These are phyloP conservation scores for Coptotermes formosanus DNA, from an alignment of 1,140 invertebrate species.

Conservation along the genomic window DNA sequence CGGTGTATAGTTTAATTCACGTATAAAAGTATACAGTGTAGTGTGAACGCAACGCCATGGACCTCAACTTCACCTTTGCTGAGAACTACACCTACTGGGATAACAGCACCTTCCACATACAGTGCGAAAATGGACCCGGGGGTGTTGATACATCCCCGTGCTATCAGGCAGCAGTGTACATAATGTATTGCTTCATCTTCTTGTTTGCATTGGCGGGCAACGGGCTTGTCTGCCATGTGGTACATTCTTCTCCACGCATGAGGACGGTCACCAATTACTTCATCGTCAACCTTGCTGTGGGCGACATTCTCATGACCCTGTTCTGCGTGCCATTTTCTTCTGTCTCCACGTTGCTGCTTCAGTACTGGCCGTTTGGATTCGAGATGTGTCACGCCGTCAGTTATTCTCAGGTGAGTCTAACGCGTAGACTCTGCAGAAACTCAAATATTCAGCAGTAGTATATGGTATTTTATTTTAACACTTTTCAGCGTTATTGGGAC, in stretches of 20 bases:
- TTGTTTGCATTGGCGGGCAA: constrained; percentile 75
- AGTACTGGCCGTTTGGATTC: constrained; percentile 81
- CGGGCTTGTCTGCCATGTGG: constrained; percentile 78
- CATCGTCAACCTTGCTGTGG: constrained; percentile 80
- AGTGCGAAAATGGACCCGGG: not conserved
- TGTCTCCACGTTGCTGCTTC: constrained; percentile 67
- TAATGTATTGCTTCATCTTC: constrained; percentile 73
- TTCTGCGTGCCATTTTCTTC: constrained; percentile 87
- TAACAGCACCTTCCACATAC: not conserved
- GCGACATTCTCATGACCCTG: constrained; percentile 80
- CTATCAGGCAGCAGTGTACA: constrained; percentile 65
- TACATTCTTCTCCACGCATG: constrained; percentile 74
- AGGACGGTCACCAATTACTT: constrained; percentile 85
- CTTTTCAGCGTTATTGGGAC: too few relatives aligned
- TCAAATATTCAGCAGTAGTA: too few relatives aligned
- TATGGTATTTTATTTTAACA: too few relatives aligned
- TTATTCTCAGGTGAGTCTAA: constrained; percentile 55
- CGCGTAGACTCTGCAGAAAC: not conserved
- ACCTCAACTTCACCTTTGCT: not conserved
- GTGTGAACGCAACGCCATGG: too few relatives aligned
- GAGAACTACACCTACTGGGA: not conserved
- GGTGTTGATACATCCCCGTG: constrained; percentile 43
- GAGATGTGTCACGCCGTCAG: constrained; percentile 74
- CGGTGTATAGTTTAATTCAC: too few relatives aligned
- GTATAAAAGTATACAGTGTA: too few relatives aligned